Conservation (phyloP, 2,888 invertebrate species). For the Drosophila anomelani region DNA sequence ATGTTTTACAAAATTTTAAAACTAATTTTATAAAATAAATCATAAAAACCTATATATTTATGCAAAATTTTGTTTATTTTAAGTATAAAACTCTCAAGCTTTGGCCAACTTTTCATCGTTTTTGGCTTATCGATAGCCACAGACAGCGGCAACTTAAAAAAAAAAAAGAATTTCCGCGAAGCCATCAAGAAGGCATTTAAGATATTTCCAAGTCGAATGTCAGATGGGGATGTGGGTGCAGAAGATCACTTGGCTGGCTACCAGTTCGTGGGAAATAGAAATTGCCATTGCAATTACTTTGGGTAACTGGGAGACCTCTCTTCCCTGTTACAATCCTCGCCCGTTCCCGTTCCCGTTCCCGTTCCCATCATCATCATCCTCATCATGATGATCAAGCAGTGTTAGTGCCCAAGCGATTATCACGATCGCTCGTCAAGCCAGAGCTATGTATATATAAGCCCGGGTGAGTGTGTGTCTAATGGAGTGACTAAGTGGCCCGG, state of each 20-base stretch:
- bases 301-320: conserved; percentile 13
- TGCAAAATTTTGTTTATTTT: neutral
- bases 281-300: conserved; percentile 25
- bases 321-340: neutral
- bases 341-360: conserved; percentile 13
- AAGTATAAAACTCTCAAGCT: neutral
- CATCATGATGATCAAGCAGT: neutral
- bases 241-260: conserved; percentile 3
- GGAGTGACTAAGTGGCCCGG: conserved; percentile 56
- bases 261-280: conserved; percentile 22
- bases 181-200: conserved; percentile 24
- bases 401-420: conserved; percentile 22
- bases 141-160: conserved; percentile 13
- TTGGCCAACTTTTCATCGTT: neutral
- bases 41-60: neutral
- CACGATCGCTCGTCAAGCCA: conserved; percentile 36
- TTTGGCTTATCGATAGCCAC: conserved; percentile 9
- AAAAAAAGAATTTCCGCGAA: conserved; percentile 23
- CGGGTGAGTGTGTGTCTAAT: conserved; percentile 46
- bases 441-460: neutral
- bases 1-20: too few relatives aligned
- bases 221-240: conserved; percentile 1
- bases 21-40: neutral
- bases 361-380: conserved; percentile 12
- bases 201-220: conserved; percentile 14